Conservation (phyloP, 2,797 vertebrate genomes). For the Oophaga sylvatica region DNA sequence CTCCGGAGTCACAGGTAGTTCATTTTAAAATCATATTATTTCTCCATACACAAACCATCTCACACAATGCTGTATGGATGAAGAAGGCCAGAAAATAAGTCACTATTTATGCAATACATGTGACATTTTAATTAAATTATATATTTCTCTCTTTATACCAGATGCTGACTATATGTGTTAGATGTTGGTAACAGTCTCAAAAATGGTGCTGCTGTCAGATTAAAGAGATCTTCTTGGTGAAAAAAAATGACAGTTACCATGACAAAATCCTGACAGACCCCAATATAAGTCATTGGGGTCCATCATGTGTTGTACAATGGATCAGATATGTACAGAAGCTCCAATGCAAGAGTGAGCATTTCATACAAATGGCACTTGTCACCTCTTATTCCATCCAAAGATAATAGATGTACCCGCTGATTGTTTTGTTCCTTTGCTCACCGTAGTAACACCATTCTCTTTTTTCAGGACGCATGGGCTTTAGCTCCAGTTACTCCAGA, state of each 20-base stretch:
- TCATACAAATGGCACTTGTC: background rate
- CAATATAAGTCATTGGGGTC: no score
- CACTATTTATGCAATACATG: background rate
- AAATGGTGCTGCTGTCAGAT: no score
- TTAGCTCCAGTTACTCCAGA: constrained; percentile 25
- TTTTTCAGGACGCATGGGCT: constrained; percentile 42
- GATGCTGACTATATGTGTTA: no score
- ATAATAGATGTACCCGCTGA: background rate
- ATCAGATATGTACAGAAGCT: background rate
- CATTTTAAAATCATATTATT: background rate
- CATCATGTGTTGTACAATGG: no score
- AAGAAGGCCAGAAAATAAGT: background rate
- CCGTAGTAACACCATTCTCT: background rate
- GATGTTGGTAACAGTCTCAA: no score
- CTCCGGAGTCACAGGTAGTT: constrained; percentile 38
- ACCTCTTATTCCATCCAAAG: background rate
- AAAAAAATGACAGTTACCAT: no score
- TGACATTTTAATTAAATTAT: background rate
- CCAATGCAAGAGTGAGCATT: background rate
- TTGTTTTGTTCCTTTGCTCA: background rate
- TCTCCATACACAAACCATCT: background rate
- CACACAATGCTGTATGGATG: background rate
- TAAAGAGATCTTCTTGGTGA: no score
- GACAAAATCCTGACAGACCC: no score
- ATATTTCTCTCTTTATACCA: no score